phyloP scores from a whole-genome alignment of 2,888 invertebrate genomes.

The Cinara cedri region DNA sequence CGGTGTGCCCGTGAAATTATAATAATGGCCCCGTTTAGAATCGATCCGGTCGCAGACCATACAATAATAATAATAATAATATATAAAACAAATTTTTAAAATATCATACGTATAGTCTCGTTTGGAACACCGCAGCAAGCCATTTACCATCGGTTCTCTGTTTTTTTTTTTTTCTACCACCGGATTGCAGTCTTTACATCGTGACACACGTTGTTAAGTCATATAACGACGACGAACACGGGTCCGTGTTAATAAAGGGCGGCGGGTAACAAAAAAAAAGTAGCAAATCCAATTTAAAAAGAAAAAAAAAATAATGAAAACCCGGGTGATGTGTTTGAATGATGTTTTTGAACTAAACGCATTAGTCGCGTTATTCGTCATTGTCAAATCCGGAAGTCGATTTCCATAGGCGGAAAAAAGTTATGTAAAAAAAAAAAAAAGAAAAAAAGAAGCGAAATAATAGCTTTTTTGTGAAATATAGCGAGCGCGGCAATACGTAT shows the following conservation, averaged over 20 bases:
- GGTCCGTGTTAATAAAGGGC: slow-evolving; percentile 1
- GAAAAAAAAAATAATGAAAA: not conserved
- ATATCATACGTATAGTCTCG: slow-evolving; percentile 2
- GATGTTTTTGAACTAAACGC: slow-evolving; percentile 10
- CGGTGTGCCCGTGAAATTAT: slow-evolving; percentile 30
- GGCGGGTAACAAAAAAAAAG: not conserved
- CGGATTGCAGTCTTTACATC: slow-evolving; percentile 15
- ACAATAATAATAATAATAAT: not conserved
- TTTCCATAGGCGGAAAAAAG: slow-evolving; percentile 30
- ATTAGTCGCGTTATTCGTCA: slow-evolving; percentile 53
- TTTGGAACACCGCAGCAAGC: not conserved
- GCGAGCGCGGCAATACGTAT: slow-evolving; percentile 6
- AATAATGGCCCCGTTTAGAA: slow-evolving; percentile 3
- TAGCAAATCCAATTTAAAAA: slow-evolving; percentile 51
- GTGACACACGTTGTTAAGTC: slow-evolving; percentile 51
- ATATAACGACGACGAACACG: slow-evolving; percentile 7
- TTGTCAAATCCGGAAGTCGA: slow-evolving; percentile 55
- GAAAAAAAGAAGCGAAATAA: slow-evolving; percentile 27
- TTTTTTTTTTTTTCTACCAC: slow-evolving; percentile 13
- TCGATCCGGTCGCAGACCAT: not conserved
- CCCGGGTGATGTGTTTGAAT: slow-evolving; percentile 25
- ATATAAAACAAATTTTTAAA: slow-evolving; percentile 16
- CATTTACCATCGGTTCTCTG: slow-evolving; percentile 6
- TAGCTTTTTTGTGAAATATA: slow-evolving; percentile 38
- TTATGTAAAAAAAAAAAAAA: slow-evolving; percentile 39